Conservation (phyloP, 1,140 invertebrate species). For the Drosophila tani region DNA sequence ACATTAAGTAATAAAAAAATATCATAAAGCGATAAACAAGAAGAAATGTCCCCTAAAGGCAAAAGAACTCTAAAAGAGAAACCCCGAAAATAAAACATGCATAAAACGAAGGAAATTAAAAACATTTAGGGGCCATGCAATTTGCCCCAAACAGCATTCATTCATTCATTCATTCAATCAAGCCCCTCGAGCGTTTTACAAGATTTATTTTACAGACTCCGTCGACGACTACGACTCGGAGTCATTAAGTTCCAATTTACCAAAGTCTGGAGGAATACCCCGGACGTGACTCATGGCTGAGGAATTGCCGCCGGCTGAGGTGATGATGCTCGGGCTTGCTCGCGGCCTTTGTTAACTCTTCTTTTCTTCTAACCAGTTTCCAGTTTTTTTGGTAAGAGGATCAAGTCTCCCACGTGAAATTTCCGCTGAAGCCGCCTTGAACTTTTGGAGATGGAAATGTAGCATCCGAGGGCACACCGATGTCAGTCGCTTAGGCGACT, state of each 20-base stretch:
- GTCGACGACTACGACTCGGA: background rate
- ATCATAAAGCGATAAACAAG: conserved; percentile 13
- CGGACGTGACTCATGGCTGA: conserved; percentile 68
- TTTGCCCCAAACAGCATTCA: conserved; percentile 11
- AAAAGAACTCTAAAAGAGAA: conserved; percentile 13
- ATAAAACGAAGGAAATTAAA: conserved; percentile 41
- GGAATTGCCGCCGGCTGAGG: conserved; percentile 26
- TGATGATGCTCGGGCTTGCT: conserved; percentile 4
- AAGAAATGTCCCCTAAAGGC: conserved; percentile 36
- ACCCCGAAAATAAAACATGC: conserved; percentile 34
- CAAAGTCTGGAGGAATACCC: conserved; percentile 64
- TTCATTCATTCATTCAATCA: conserved; percentile 18
- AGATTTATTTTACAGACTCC: conserved; percentile 25
- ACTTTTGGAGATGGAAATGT: conserved; percentile 21
- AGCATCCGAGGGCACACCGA: background rate
- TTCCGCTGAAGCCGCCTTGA: conserved; percentile 47
- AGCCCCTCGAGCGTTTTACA: conserved; percentile 19
- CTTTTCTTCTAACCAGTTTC: conserved; percentile 60
- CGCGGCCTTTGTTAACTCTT: conserved; percentile 22
- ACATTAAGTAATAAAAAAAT: conserved; percentile 34
- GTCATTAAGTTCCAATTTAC: conserved; percentile 50
- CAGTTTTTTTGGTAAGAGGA: conserved; percentile 12
- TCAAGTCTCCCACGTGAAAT: conserved; percentile 28
- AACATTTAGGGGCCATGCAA: conserved; percentile 9
- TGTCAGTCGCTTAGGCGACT: conserved; percentile 24